These are phyloP conservation scores for Sciaenops ocellatus DNA, from an alignment of 2,797 vertebrate genomes.

Conservation along the genomic window DNA sequence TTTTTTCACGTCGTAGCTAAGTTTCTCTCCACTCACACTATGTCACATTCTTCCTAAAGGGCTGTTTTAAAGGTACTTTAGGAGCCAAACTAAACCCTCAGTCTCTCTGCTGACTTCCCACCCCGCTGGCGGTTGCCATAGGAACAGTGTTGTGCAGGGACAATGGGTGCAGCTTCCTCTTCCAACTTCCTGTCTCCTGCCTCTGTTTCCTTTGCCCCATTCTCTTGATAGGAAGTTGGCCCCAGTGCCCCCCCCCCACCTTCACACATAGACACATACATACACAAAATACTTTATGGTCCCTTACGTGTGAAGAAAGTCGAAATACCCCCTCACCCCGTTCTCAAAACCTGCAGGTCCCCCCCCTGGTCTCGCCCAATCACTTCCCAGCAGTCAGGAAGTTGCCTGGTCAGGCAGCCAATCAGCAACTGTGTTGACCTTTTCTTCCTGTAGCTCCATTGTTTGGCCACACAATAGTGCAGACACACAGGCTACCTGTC, in stretches of 20 bases:
- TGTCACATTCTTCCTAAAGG: conserved; percentile 40
- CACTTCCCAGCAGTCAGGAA: conserved; percentile 89
- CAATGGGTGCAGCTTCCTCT: conserved; percentile 94
- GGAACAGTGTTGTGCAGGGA: conserved; percentile 87
- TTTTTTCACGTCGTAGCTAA: background rate
- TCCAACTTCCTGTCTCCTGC: conserved; percentile 93
- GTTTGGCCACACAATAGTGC: conserved; percentile 88
- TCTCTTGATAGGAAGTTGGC: conserved; percentile 90
- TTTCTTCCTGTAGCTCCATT: conserved; percentile 87
- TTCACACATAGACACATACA: conserved; percentile 40
- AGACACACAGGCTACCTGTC: conserved; percentile 85
- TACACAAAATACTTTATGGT: conserved; percentile 63
- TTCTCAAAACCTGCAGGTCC: conserved; percentile 34
- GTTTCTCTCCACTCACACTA: conserved; percentile 6
- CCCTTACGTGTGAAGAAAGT: conserved; percentile 76
- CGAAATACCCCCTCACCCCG: conserved; percentile 47
- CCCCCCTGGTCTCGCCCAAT: conserved; percentile 73
- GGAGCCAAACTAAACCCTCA: conserved; percentile 45
- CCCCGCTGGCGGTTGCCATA: conserved; percentile 79
- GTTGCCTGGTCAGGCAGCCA: conserved; percentile 79
- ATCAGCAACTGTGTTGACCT: conserved; percentile 83
- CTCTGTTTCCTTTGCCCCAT: conserved; percentile 90
- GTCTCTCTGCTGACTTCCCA: conserved; percentile 69
- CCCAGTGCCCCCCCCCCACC: conserved; percentile 59
- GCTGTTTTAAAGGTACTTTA: conserved; percentile 52